Evolutionary conservation across 2,797 vertebrate genomes (phyloP), one percentile per base, ranked within the genome.

Genomic region (Hipposideros larvatus): DNA sequence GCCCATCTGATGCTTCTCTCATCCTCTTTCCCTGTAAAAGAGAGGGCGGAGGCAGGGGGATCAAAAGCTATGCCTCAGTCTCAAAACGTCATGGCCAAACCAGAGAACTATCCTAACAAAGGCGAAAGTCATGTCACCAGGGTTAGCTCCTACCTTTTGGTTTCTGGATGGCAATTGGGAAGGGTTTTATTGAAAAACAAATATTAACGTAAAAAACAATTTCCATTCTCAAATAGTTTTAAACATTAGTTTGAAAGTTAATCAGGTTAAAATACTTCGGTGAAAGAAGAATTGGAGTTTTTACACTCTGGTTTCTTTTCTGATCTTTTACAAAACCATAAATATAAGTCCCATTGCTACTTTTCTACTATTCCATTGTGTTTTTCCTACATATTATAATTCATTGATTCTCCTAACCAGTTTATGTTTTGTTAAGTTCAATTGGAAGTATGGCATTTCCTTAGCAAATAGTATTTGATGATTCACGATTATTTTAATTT

Each of bases 1-100:
- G 94, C 73, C 96, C 96, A 96, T 97, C 94, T 97, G 97, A 97
- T 83, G 73, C 77, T 97, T 97, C 87, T 97, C 82, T 57, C 18
- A 18, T 31, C 61, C 16, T 86, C 68, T 51, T 90, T 89, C 55
- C 26, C 91, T 83, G 57, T n/a, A 77, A 75, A 90, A 86, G 84
- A 73, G 71, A 83, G 11, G 61, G 63, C 85, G 63, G 73, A 94
- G 59, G 37, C 55, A 90, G 75, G 93, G 73, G 24, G 41, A 90
- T 65, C 53, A 48, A 74, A 78, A 82, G 65, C 74, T 73, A 13
- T 31, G 37, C 66, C 31, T 88, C 83, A 34, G 11, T 79, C 82
- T 16, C 48, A 16, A 41, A 70, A 90, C 4, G 28, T 37, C n/a
- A 51, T 1, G 5, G 41, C 68, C 15, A n/a, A 51, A 71, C 9